Conservation (phyloP, 2,888 invertebrate species). For the Tiphia femorata region DNA sequence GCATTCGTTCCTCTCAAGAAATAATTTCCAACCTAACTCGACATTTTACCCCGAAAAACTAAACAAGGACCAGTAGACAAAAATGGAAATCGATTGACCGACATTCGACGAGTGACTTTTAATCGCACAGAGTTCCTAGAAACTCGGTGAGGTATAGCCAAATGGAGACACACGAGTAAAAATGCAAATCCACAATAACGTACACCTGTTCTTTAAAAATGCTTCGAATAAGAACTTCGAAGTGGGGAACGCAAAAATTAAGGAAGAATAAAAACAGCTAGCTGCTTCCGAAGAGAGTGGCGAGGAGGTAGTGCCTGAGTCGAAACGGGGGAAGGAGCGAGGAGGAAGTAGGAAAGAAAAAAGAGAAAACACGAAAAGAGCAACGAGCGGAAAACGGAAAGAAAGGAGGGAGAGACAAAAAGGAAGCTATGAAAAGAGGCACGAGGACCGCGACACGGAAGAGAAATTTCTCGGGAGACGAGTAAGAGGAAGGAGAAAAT, state of each 20-base stretch:
- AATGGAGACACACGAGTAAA: too few relatives aligned
- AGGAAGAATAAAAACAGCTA: not conserved
- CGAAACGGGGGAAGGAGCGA: not conserved
- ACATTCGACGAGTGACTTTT: too few relatives aligned
- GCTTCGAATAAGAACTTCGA: not conserved
- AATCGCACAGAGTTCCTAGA: too few relatives aligned
- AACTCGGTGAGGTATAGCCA: too few relatives aligned
- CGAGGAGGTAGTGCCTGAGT: not conserved
- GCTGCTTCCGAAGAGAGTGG: not conserved
- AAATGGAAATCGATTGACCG: too few relatives aligned
- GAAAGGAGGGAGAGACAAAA: conserved; percentile 7
- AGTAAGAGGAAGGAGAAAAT: too few relatives aligned
- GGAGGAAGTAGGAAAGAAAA: conserved; percentile 5
- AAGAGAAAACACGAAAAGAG: not conserved
- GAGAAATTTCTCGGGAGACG: conserved; percentile 35
- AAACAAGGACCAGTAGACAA: too few relatives aligned
- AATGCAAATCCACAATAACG: not conserved
- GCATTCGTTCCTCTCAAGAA: too few relatives aligned
- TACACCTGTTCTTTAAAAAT: not conserved
- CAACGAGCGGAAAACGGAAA: not conserved
- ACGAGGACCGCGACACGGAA: not conserved
- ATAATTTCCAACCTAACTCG: not conserved
- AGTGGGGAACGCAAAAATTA: not conserved
- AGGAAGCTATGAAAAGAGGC: not conserved
- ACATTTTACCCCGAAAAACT: too few relatives aligned